Evolutionary conservation across 2,888 invertebrate species (phyloP).

Genomic region (Leptinotarsa haldemani): DNA sequence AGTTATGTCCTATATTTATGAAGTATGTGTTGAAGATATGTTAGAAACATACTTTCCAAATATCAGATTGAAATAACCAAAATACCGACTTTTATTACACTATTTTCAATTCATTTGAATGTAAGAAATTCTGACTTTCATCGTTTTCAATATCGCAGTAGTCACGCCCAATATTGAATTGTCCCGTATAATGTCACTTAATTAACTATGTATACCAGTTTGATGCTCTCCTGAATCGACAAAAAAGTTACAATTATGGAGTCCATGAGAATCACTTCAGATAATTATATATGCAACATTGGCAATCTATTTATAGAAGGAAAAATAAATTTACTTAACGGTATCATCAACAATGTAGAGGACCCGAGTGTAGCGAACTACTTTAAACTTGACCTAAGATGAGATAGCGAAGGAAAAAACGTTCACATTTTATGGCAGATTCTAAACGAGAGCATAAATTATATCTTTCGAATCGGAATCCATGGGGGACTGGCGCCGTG

Average conservation of each 20-base stretch:
- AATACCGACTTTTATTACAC: neutral
- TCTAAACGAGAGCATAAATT: slow-evolving; percentile 13
- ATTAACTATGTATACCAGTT: neutral
- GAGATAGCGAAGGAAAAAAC: slow-evolving; percentile 13
- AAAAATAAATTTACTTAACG: slow-evolving; percentile 27
- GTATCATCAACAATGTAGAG: slow-evolving; percentile 17
- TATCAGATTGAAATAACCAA: too few species aligned
- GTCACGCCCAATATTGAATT: neutral
- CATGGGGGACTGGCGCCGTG: slow-evolving; percentile 7
- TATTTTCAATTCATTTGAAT: neutral
- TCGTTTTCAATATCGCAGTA: neutral
- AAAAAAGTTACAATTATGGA: slow-evolving; percentile 23
- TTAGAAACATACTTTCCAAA: too few species aligned
- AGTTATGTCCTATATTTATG: too few species aligned
- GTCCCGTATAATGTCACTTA: slow-evolving; percentile 3
- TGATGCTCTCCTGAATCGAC: neutral
- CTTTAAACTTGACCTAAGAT: slow-evolving; percentile 20
- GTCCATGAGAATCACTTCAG: slow-evolving; percentile 19
- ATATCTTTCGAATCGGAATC: slow-evolving; percentile 8
- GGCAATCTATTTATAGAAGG: slow-evolving; percentile 28
- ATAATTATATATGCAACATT: slow-evolving; percentile 28
- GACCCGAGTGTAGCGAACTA: slow-evolving; percentile 19
- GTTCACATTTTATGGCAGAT: slow-evolving; percentile 10
- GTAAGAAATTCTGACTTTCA: neutral
- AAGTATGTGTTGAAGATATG: too few species aligned